Evolutionary conservation across 2,113 vertebrate genomes (phyloP).

Genomic region (Oxygymnocypris stewartii): DNA sequence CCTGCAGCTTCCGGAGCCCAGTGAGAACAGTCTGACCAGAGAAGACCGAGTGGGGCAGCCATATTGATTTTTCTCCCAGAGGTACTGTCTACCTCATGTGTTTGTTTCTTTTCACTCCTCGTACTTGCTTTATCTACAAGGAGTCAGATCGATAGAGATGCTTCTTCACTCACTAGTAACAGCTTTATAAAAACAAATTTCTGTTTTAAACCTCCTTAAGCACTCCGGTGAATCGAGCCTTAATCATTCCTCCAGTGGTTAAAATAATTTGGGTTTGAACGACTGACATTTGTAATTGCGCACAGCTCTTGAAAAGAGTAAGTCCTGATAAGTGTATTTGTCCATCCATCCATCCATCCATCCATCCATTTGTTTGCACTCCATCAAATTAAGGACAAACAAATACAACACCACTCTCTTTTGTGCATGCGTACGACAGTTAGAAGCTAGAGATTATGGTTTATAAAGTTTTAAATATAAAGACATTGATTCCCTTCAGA

Average conservation of each 20-base stretch:
- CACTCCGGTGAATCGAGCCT: conserved; percentile 61
- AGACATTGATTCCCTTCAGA: too few relatives aligned
- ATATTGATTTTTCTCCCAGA: conserved; percentile 73
- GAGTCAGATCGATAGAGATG: conserved; percentile 72
- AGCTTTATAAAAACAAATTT: conserved; percentile 73
- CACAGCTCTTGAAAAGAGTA: conserved; percentile 58
- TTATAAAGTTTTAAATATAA: too few relatives aligned
- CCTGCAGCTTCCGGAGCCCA: conserved; percentile 60
- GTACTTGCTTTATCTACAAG: conserved; percentile 75
- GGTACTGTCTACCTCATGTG: conserved; percentile 67
- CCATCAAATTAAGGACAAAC: too few relatives aligned
- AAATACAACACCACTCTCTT: too few relatives aligned
- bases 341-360: neutral
- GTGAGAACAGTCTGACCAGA: conserved; percentile 70
- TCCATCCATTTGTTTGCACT: fast-evolving
- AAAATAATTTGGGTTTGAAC: conserved; percentile 72
- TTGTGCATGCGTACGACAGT: too few relatives aligned
- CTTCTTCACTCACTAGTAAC: conserved; percentile 71
- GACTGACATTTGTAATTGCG: conserved; percentile 81
- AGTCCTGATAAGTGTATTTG: conserved; percentile 67
- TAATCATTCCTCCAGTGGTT: conserved; percentile 75
- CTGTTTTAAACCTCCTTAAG: conserved; percentile 59
- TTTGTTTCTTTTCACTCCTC: conserved; percentile 76
- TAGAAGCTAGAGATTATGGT: too few relatives aligned
- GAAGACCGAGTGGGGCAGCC: conserved; percentile 69